A percentile compares a stretch with the other conserved stretches of the same genome.
Evolutionary conservation across 2,113 vertebrate species (phyloP).

Genomic region (Scolopax mira): DNA sequence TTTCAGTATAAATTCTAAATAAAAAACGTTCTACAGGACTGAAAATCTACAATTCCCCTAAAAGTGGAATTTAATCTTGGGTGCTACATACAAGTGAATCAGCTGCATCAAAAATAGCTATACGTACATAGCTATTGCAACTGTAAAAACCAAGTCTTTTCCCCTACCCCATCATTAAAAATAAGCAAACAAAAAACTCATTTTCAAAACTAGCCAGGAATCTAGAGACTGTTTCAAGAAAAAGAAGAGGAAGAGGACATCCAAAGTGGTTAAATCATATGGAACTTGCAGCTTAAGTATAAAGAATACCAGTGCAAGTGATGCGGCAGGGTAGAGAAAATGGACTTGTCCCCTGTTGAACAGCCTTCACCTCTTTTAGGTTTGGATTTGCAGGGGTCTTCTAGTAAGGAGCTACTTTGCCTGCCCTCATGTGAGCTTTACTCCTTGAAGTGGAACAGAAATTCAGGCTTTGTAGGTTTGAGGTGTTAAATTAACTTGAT

Average conservation of each 20-base stretch:
- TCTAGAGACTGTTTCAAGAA: background rate
- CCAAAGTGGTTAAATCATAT: background rate
- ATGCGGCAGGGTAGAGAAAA: background rate
- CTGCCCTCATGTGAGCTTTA: background rate
- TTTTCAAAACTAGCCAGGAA: background rate
- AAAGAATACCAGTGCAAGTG: background rate
- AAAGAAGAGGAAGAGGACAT: background rate
- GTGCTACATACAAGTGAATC: background rate
- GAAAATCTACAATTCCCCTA: background rate
- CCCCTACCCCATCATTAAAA: background rate
- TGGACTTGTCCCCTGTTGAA: background rate
- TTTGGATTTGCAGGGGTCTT: background rate
- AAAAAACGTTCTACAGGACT: background rate
- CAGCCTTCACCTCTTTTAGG: background rate
- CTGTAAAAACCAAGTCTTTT: background rate
- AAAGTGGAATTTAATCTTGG: background rate
- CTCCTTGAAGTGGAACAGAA: background rate
- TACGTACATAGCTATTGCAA: background rate
- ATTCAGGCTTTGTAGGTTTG: background rate
- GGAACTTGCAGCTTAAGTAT: background rate
- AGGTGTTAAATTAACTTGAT: constrained; percentile 16
- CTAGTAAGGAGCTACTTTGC: background rate
- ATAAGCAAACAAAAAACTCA: background rate
- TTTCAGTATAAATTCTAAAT: background rate
- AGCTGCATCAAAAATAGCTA: background rate